Conservation (phyloP, 2,113 vertebrate genomes). For the Anser cygnoides region DNA sequence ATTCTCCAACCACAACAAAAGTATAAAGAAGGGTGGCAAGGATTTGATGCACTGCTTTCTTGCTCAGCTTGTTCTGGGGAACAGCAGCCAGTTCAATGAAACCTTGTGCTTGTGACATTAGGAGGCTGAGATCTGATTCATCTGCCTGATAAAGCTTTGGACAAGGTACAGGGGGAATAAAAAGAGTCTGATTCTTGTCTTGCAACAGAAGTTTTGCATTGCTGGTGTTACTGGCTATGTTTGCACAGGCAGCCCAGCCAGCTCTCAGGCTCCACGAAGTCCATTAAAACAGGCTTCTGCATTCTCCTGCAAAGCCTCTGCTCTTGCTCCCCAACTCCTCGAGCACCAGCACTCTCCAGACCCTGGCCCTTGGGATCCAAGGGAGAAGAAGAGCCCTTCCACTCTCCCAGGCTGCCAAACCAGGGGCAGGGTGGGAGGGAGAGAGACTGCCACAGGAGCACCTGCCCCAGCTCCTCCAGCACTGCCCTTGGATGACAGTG, state of each 20-base stretch:
- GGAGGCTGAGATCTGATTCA: neutral
- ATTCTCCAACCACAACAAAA: neutral
- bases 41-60: neutral
- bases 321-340: no score
- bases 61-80: neutral
- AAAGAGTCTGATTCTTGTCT: constrained; percentile 27
- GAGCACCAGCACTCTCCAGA: neutral
- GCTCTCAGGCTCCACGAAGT: neutral
- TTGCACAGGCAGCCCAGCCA: neutral
- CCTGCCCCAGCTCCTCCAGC: rapidly evolving
- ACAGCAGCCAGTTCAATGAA: neutral
- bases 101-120: neutral
- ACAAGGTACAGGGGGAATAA: neutral
- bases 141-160: constrained; percentile 46
- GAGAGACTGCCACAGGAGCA: neutral
- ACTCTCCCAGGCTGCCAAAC: neutral
- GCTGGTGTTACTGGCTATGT: constrained; percentile 14
- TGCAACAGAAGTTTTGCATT: neutral
- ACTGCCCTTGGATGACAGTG: neutral
- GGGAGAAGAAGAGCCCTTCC: neutral
- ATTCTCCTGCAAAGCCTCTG: neutral
- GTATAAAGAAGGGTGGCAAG: neutral
- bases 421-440: rapidly evolving
- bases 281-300: constrained; percentile 36
- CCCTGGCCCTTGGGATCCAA: rapidly evolving